These are phyloP conservation scores for Synanthedon myopaeformis DNA, from an alignment of 2,888 invertebrate genomes.

Conservation along the genomic window DNA sequence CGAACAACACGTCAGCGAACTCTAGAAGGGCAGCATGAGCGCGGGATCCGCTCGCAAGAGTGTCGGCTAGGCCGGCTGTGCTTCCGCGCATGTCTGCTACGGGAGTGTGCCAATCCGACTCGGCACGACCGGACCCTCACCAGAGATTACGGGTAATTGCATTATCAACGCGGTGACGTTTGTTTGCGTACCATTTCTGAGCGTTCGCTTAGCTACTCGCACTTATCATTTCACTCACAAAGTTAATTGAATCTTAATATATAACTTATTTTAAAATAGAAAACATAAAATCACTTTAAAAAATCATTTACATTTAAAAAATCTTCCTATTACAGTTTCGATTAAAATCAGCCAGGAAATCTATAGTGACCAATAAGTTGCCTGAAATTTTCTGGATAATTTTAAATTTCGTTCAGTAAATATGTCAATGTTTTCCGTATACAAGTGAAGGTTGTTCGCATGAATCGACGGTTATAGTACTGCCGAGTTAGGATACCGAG, in stretches of 20 bases:
- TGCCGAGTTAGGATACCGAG: not conserved
- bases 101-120: constrained; percentile 9
- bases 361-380: too few relatives aligned
- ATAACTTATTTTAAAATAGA: too few relatives aligned
- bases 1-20: constrained; percentile 78
- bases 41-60: constrained; percentile 68
- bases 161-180: constrained; percentile 49
- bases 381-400: too few relatives aligned
- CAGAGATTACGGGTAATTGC: constrained; percentile 51
- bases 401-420: too few relatives aligned
- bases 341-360: too few relatives aligned
- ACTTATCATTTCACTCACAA: not conserved
- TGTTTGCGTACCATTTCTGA: constrained; percentile 9
- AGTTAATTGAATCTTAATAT: not conserved
- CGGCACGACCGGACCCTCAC: constrained; percentile 18
- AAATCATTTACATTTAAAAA: too few relatives aligned
- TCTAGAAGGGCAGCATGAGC: constrained; percentile 69
- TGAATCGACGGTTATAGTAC: not conserved
- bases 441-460: too few relatives aligned
- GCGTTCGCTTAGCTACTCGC: not conserved
- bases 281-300: too few relatives aligned
- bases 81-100: constrained; percentile 72
- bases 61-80: constrained; percentile 74
- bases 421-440: too few relatives aligned
- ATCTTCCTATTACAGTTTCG: too few relatives aligned